Evolutionary conservation across 2,888 invertebrate genomes (phyloP).

Genomic region (Brachyptera risi): DNA sequence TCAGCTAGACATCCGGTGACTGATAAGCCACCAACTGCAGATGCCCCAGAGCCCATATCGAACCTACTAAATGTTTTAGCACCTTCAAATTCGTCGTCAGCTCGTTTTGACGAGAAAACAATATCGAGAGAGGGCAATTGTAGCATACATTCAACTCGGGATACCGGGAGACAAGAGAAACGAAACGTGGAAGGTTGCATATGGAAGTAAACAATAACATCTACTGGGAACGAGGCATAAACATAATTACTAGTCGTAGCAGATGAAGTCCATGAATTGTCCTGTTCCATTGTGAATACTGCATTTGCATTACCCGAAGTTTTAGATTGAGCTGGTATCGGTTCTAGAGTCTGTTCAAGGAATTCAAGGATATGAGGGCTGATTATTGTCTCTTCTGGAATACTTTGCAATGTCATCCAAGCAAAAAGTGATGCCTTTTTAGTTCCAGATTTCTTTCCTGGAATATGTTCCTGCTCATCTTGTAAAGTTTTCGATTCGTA

Average conservation of each 20-base stretch:
- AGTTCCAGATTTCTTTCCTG: slow-evolving; percentile 54
- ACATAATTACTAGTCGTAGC: slow-evolving; percentile 71
- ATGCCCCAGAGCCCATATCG: slow-evolving; percentile 43
- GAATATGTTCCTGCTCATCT: slow-evolving; percentile 50
- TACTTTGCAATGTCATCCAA: slow-evolving; percentile 95
- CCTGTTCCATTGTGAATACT: slow-evolving; percentile 37
- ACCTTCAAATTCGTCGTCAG: slow-evolving; percentile 48
- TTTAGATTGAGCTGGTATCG: slow-evolving; percentile 62
- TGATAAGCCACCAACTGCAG: slow-evolving; percentile 80
- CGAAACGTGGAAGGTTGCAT: slow-evolving; percentile 96
- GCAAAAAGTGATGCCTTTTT: slow-evolving; percentile 90
- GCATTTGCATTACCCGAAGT: slow-evolving; percentile 33
- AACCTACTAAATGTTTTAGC: slow-evolving; percentile 18
- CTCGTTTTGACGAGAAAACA: slow-evolving; percentile 91
- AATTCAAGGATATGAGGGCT: slow-evolving; percentile 96
- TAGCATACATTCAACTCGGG: slow-evolving; percentile 91
- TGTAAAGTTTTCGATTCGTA: slow-evolving; percentile 73
- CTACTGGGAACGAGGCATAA: slow-evolving; percentile 94
- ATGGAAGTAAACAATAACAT: slow-evolving; percentile 97
- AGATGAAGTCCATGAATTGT: slow-evolving; percentile 41
- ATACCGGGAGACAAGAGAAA: slow-evolving; percentile 93
- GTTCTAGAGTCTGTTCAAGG: slow-evolving; percentile 93
- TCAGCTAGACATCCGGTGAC: slow-evolving; percentile 95
- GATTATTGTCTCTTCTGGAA: slow-evolving; percentile 96
- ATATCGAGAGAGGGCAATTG: slow-evolving; percentile 95